Percentiles rank a stretch among this genome's conserved stretches.
phyloP scores from a whole-genome alignment of 2,797 vertebrate genomes.

The Micromesistius poutassou region DNA sequence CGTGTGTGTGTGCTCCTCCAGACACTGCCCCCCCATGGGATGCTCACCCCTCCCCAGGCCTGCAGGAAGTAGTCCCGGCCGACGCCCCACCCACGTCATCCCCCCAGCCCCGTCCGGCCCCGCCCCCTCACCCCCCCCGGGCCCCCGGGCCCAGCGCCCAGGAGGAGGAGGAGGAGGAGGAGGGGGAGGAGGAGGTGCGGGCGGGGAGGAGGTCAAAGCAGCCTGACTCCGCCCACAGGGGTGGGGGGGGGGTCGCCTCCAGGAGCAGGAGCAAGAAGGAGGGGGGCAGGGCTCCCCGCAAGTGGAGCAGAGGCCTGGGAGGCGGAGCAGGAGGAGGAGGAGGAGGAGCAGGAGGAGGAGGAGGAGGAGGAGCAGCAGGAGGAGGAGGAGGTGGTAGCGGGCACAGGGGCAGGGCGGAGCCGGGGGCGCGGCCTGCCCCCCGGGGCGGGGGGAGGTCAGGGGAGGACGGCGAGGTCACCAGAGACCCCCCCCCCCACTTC shows the following conservation, averaged over 20 bases:
- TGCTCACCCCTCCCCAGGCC: constrained; percentile 88
- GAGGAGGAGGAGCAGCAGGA: neutral
- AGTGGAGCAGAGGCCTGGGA: constrained; percentile 42
- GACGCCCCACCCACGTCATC: constrained; percentile 86
- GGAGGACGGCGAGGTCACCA: constrained; percentile 66
- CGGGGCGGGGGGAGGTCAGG: constrained; percentile 76
- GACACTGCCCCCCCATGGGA: constrained; percentile 95
- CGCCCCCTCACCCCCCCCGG: constrained; percentile 82
- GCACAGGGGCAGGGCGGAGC: constrained; percentile 71
- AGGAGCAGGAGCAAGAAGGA: constrained; percentile 72
- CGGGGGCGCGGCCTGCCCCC: constrained; percentile 69
- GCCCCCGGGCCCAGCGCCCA: constrained; percentile 78
- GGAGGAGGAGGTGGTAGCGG: constrained; percentile 18
- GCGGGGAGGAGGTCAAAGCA: constrained; percentile 50
- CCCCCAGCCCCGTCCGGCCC: constrained; percentile 90
- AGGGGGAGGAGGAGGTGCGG: constrained; percentile 75
- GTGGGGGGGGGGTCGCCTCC: constrained; percentile 64
- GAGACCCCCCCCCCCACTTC: constrained; percentile 24
- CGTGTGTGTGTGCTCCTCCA: constrained; percentile 61
- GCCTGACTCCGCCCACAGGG: constrained; percentile 56
- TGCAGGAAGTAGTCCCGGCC: constrained; percentile 94
- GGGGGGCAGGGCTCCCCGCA: constrained; percentile 81
- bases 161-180: constrained; percentile 84
- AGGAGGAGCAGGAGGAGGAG: too few relatives aligned
- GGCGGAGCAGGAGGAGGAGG: too few relatives aligned